Percentiles rank a stretch among this genome's conserved stretches.
Evolutionary conservation across 2,888 invertebrate genomes (phyloP).

Genomic region (Drosophila neutralis): DNA sequence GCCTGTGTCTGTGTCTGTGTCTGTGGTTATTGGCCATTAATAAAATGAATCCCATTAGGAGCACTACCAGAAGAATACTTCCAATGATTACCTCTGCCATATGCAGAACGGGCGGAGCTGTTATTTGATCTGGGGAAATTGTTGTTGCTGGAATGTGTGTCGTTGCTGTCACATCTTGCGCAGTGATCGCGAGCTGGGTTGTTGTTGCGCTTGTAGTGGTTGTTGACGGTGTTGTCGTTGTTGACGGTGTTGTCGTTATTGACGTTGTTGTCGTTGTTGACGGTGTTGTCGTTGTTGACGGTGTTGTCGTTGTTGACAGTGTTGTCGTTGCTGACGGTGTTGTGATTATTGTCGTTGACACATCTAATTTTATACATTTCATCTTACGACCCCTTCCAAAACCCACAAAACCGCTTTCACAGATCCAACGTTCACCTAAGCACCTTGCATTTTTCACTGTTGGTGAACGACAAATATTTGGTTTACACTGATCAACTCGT

Average conservation of each 20-base stretch:
- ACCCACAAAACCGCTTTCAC: not conserved
- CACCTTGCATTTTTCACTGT: not conserved
- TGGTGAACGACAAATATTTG: rapidly evolving
- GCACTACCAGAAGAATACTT: conserved; percentile 15
- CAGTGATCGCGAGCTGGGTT: not conserved
- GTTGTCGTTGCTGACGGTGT: too few relatives aligned
- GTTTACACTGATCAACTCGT: rapidly evolving
- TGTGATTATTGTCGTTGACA: too few relatives aligned
- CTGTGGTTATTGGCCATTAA: conserved; percentile 11
- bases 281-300: too few relatives aligned
- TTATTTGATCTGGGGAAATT: not conserved
- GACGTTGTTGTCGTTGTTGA: too few relatives aligned
- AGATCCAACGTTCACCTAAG: not conserved
- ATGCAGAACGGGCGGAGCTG: not conserved
- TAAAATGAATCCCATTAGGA: conserved; percentile 5
- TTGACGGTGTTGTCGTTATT: too few relatives aligned
- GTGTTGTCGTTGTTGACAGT: too few relatives aligned
- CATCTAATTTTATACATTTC: too few relatives aligned
- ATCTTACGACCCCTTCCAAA: rapidly evolving
- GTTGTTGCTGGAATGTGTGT: not conserved
- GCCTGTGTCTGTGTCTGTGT: not conserved
- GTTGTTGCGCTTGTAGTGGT: too few relatives aligned
- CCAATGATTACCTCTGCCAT: conserved; percentile 7
- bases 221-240: too few relatives aligned
- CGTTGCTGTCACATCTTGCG: not conserved